phyloP scores from a whole-genome alignment of 2,797 vertebrate species.

The Pseudochirops corinnae region DNA sequence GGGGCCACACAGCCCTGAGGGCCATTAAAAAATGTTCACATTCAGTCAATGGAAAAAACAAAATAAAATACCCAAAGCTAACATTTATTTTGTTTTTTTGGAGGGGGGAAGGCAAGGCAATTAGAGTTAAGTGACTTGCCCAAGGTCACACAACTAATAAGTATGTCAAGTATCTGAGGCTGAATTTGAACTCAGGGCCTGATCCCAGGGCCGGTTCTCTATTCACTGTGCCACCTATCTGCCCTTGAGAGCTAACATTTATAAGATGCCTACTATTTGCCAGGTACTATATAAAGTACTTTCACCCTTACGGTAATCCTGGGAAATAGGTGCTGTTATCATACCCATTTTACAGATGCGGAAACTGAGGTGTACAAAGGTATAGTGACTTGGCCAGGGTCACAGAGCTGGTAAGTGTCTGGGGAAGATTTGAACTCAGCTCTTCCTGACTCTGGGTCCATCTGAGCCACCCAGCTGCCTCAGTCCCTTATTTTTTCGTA shows the following conservation, averaged over 20 bases:
- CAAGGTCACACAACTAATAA: too few species aligned
- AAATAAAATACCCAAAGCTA: background rate
- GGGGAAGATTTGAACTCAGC: background rate
- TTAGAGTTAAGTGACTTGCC: too few species aligned
- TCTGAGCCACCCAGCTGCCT: background rate
- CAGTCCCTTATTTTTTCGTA: background rate
- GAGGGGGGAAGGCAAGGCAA: too few species aligned
- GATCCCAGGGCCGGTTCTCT: too few species aligned
- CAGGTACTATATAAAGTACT: background rate
- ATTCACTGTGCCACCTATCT: too few species aligned
- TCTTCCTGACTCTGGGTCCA: background rate
- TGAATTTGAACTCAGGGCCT: too few species aligned
- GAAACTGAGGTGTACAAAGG: background rate
- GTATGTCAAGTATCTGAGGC: too few species aligned
- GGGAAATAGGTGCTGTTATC: background rate
- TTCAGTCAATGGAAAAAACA: background rate
- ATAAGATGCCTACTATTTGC: background rate
- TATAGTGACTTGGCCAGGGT: background rate
- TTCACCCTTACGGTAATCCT: background rate
- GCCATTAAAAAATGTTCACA: background rate
- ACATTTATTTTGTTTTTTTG: background rate
- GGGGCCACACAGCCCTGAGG: background rate
- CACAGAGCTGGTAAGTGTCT: background rate
- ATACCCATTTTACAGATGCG: background rate
- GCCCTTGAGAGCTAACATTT: background rate